A percentile compares a stretch with the other conserved stretches of the same genome.
phyloP scores from a whole-genome alignment of 1,140 invertebrate species.

The Metopolophium dirhodum region DNA sequence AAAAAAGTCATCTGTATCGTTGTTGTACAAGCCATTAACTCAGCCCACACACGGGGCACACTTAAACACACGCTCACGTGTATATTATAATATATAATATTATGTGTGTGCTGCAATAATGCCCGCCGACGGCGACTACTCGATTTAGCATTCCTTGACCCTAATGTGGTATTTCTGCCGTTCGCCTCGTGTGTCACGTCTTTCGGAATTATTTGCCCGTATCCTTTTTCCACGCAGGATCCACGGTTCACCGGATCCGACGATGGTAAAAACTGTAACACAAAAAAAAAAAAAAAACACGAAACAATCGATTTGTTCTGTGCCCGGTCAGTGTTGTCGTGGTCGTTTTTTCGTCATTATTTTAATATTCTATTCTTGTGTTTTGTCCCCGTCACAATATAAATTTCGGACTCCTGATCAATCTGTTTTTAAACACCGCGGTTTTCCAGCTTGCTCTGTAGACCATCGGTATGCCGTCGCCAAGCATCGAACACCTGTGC shows the following conservation, averaged over 20 bases:
- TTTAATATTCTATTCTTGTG: not conserved
- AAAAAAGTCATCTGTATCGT: not conserved
- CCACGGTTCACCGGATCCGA: constrained; percentile 14
- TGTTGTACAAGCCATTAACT: not conserved
- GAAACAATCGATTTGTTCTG: constrained; percentile 49
- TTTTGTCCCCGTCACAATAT: not conserved
- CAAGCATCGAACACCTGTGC: constrained; percentile 54
- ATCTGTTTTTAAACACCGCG: not conserved
- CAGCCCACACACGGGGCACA: not conserved
- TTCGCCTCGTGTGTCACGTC: constrained; percentile 28
- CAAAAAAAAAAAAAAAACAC: not conserved
- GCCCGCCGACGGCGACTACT: not conserved
- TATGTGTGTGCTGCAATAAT: not conserved
- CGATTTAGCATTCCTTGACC: constrained; percentile 18
- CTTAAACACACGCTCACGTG: not conserved
- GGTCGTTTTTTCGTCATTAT: not conserved
- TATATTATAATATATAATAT: not conserved
- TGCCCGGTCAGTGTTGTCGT: constrained; percentile 4
- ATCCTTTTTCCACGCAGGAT: not conserved
- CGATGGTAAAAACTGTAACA: not conserved
- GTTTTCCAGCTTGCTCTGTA: constrained; percentile 38
- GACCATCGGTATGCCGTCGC: constrained; percentile 44
- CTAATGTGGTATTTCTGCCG: constrained; percentile 25
- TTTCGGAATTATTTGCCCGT: constrained; percentile 31
- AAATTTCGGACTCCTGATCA: not conserved